These are phyloP conservation scores for Suillia variegata DNA, from an alignment of 2,888 invertebrate species.

Conservation along the genomic window DNA sequence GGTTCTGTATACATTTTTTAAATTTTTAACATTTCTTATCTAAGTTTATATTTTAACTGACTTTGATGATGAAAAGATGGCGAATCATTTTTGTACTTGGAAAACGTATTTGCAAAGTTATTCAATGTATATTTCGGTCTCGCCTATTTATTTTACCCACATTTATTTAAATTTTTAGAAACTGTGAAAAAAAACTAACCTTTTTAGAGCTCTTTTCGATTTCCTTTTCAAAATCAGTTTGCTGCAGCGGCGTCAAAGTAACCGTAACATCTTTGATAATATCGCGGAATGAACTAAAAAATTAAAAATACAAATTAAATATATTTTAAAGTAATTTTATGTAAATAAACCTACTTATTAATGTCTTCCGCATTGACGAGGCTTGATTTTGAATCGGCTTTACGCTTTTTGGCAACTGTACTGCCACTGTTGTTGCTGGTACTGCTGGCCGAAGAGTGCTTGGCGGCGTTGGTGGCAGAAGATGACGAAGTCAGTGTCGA, in stretches of 20 bases:
- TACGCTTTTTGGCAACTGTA: constrained; percentile 55
- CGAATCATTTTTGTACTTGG: too few relatives aligned
- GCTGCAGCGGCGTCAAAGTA: constrained; percentile 53
- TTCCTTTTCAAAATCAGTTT: constrained; percentile 56
- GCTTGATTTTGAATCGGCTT: constrained; percentile 50
- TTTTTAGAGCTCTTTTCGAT: constrained; percentile 57
- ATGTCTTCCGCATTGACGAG: constrained; percentile 47
- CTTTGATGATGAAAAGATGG: too few relatives aligned
- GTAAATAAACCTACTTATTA: constrained; percentile 47
- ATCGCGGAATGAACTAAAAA: constrained; percentile 54
- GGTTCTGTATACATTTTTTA: too few relatives aligned
- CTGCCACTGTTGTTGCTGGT: constrained; percentile 29
- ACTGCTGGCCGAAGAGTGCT: constrained; percentile 28
- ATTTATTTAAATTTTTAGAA: too few relatives aligned
- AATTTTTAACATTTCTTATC: too few relatives aligned
- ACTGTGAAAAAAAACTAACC: constrained; percentile 48
- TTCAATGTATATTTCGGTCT: too few relatives aligned
- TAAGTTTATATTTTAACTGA: too few relatives aligned
- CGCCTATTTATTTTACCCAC: too few relatives aligned
- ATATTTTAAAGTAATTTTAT: not conserved
- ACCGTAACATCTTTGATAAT: constrained; percentile 60
- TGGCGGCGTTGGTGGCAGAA: not conserved
- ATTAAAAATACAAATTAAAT: constrained; percentile 6
- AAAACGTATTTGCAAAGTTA: too few relatives aligned
- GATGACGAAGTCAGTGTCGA: not conserved